These are phyloP conservation scores for Cryptoblepharus egeriae DNA, from an alignment of 2,797 vertebrate genomes.

Conservation along the genomic window DNA sequence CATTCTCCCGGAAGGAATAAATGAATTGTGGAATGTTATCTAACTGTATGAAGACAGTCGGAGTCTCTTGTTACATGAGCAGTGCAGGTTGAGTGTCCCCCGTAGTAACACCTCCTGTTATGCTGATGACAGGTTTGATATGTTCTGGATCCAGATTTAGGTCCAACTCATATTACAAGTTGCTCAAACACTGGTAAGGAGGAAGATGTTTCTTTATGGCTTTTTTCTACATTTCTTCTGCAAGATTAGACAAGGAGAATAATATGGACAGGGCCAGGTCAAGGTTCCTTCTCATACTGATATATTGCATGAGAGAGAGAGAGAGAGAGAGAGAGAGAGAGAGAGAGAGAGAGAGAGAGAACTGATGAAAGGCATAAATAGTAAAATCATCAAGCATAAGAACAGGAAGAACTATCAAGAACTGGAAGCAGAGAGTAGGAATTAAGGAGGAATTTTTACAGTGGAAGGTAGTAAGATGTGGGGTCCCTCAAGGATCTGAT, in stretches of 20 bases:
- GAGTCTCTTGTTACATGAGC: slow-evolving; percentile 14
- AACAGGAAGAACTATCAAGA: too few relatives aligned
- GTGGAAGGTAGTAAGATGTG: too few relatives aligned
- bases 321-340: too few relatives aligned
- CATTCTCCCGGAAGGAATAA: not conserved
- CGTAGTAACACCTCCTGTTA: slow-evolving; percentile 25
- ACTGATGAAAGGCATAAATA: too few relatives aligned
- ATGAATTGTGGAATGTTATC: rapidly evolving
- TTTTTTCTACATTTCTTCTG: not conserved
- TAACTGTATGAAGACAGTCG: not conserved
- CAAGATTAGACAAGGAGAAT: not conserved
- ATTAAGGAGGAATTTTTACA: too few relatives aligned
- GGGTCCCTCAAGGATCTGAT: too few relatives aligned
- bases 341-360: too few relatives aligned
- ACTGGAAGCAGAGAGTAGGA: too few relatives aligned
- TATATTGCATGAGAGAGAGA: too few relatives aligned
- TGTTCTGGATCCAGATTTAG: not conserved
- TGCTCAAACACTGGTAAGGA: too few relatives aligned
- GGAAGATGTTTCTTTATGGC: not conserved
- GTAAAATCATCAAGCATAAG: too few relatives aligned
- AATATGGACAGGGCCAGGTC: not conserved
- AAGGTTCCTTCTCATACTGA: not conserved
- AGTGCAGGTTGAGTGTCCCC: not conserved
- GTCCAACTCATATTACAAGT: not conserved
- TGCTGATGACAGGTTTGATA: not conserved